Base-by-base conservation (phyloP, 2,888 invertebrate genomes). In the Melitaea athalia region DNA sequence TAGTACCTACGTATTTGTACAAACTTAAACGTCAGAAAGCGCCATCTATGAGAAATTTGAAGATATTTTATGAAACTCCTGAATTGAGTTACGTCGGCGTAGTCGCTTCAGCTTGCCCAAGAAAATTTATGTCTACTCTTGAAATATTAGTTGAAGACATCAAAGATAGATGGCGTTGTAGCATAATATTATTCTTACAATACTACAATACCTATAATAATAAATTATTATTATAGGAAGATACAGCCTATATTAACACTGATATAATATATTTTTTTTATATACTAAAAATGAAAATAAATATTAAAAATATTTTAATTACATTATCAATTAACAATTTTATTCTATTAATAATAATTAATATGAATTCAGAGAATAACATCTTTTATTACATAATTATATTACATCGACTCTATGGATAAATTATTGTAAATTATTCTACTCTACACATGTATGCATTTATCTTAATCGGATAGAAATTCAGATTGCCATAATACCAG, bases 151-250 rank as follows among this genome's bases (percentile, higher is more conserved):
- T 57, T 57, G 15, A 3, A 1, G 31, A 5, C 15, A 5, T 57
- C 1, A 42, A 42, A 42, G 15, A 57, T 15, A 57, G 57, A 57
- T 57, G 57, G 57, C 57, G 57, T 31, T 38, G n/a, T 38, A 15
- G 33, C 14, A 8, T 8, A 7, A 7, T 33, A 0, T 17, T 33
- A 1, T 31, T 53, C 31, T 11, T 17, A 15, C 31, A 31, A 12
- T 53, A 31, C 14, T 24, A 24, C 50, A 52, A 24, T 24, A 24
- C 24, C 24, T 24, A n/a, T n/a, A n/a, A n/a, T n/a, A n/a, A n/a
- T n/a, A n/a, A n/a, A n/a, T n/a, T 17, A 31, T 53, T 53, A 38
- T 38, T 38, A 38, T 11, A 43, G 7, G 11, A 10, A 43, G 43
- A 43, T 43, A 43, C 11, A 43, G 43, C 7, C 7, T 10, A 7